Base-by-base conservation (phyloP, 2,797 vertebrate genomes). In the Australoheros facetus region DNA sequence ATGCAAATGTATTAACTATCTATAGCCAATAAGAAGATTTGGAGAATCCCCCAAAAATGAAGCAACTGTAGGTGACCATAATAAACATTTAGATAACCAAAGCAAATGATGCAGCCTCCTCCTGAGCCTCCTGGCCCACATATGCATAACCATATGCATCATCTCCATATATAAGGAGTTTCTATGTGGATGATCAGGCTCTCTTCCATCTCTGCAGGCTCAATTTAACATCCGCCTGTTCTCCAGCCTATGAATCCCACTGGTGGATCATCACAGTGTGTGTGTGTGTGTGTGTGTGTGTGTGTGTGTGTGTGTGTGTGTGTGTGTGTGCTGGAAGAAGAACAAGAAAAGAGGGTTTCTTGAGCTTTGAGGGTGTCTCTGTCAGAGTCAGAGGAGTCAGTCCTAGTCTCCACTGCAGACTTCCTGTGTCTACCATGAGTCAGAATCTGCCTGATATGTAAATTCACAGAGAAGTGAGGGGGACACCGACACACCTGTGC, bases 371-470 rank as follows among this genome's bases (percentile, higher is more conserved):
- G 81, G 56, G 76, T 51, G 34, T 42, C 56, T 73, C 77, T 56
- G 75, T 87, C 37, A 75, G 74, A 80, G 34, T 73, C 74, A 59
- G 59, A 51, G 30, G 55, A 81, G 55, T 74, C 71, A 62, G 71
- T 28, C 73, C 16, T 55, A 21, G 37, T 78, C 81, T 83, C 13
- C 39, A 23, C 79, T 71, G 77, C 51, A 60, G 81, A 92, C 76
- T 85, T 91, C 85, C 89, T 83, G 83, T 78, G 71, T 89, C 84
- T 82, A n/a, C 72, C 54, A 4, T 90, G 89, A 90, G 59, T 91
- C 88, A 92, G 74, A 82, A 78, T 62, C 57, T 79, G 80, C 17
- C 23, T 60, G 55, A 89, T 90, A 85, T 73, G 64, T 82, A 89
- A 91, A 59, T 48, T 51, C 58, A 82, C 21, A 19, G 37, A 84